phyloP scores from a whole-genome alignment of 2,113 vertebrate genomes.

The Lagenorhynchus albirostris region DNA sequence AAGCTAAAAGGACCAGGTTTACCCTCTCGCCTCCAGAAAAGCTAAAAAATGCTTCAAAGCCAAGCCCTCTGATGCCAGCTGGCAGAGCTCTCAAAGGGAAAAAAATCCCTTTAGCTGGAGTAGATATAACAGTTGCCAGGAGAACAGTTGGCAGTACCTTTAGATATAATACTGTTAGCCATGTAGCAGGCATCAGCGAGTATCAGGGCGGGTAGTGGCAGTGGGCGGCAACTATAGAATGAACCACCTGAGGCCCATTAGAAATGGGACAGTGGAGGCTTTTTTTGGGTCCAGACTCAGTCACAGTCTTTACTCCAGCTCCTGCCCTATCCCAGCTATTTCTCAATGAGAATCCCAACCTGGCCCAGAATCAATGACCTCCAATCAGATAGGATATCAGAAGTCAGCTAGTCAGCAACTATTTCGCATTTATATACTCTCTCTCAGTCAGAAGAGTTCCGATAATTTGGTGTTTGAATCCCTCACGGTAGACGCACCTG shows the following conservation, averaged over 20 bases:
- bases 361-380: neutral
- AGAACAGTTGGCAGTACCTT: neutral
- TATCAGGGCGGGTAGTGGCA: neutral
- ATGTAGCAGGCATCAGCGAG: neutral
- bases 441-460: neutral
- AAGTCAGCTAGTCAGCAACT: neutral
- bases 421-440: neutral
- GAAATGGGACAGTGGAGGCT: neutral
- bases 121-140: neutral
- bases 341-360: neutral
- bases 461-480: neutral
- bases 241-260: neutral
- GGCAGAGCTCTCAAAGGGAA: neutral
- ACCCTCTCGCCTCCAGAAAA: neutral
- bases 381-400: neutral
- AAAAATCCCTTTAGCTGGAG: neutral
- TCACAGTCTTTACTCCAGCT: neutral
- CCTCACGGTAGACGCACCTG: neutral
- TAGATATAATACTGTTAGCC: neutral
- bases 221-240: fast-evolving
- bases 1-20: neutral
- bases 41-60: neutral
- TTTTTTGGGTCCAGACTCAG: neutral
- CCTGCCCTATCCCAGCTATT: neutral
- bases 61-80: neutral